Conservation (phyloP, 2,888 invertebrate species). For the Luperina testacea region DNA sequence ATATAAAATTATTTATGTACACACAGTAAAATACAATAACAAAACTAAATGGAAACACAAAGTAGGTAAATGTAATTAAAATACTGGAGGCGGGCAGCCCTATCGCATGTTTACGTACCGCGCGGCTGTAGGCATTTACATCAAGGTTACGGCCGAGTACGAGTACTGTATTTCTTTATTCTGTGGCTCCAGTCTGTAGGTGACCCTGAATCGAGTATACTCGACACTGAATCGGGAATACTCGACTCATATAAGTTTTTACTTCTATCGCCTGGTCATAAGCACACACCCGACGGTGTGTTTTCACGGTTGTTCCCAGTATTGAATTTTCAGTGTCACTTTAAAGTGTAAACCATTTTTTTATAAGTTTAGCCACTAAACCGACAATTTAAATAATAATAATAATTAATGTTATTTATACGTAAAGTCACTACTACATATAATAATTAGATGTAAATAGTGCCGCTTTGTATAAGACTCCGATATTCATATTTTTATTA, state of each 20-base stretch:
- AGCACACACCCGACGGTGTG: too few relatives aligned
- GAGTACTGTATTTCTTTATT: too few relatives aligned
- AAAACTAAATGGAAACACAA: too few relatives aligned
- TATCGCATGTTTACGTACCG: too few relatives aligned
- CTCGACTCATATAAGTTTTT: not conserved
- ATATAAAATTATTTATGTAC: too few relatives aligned
- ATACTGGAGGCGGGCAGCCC: too few relatives aligned
- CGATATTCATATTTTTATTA: slow-evolving; percentile 80
- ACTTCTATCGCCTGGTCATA: not conserved
- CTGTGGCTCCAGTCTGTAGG: too few relatives aligned
- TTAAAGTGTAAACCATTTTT: slow-evolving; percentile 3
- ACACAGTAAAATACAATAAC: too few relatives aligned
- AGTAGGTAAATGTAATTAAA: too few relatives aligned
- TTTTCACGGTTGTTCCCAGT: not conserved
- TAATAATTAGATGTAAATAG: slow-evolving; percentile 70
- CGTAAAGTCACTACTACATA: slow-evolving; percentile 68
- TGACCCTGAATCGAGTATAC: not conserved
- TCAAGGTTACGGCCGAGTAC: too few relatives aligned
- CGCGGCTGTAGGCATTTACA: too few relatives aligned
- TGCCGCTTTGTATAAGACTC: slow-evolving; percentile 71
- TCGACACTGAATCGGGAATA: not conserved
- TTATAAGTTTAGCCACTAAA: slow-evolving; percentile 44
- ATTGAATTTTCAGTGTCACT: not conserved
- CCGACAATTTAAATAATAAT: slow-evolving; percentile 36
- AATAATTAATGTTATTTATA: slow-evolving; percentile 58